Percentiles rank a stretch among this genome's conserved stretches.
These are phyloP conservation scores for Polyodon spathula DNA, from an alignment of 2,113 vertebrate genomes.

Conservation along the genomic window DNA sequence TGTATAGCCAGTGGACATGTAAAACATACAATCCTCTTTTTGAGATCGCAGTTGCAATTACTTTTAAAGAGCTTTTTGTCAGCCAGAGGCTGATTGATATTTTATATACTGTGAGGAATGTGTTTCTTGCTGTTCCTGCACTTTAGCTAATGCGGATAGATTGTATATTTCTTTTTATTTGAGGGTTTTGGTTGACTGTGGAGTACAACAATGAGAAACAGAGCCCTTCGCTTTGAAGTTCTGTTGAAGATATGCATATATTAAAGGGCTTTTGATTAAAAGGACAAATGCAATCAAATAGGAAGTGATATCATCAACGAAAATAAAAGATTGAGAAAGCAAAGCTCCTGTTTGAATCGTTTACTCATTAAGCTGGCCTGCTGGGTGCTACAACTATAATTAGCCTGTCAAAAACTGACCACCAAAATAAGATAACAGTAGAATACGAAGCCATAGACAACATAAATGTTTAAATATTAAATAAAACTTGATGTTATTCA, in stretches of 20 bases:
- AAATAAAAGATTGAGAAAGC: too few species aligned
- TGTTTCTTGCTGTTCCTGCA: conserved; percentile 15
- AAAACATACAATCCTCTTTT: conserved; percentile 28
- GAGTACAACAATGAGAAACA: conserved; percentile 18
- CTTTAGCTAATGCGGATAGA: conserved; percentile 33
- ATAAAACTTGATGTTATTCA: too few species aligned
- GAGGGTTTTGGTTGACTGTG: conserved; percentile 16
- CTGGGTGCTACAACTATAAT: too few species aligned
- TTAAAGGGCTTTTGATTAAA: conserved; percentile 8
- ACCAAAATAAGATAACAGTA: too few species aligned
- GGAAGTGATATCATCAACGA: neutral
- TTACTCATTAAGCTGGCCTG: neutral
- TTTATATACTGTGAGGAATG: conserved; percentile 35
- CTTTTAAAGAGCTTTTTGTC: conserved; percentile 38
- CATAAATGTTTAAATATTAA: too few species aligned
- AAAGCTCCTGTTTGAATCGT: neutral
- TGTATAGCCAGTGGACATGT: conserved; percentile 13
- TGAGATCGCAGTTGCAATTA: too few species aligned
- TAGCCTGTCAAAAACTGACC: neutral
- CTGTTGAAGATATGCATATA: neutral
- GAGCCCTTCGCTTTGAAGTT: neutral
- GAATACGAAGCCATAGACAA: too few species aligned
- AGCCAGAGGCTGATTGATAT: conserved; percentile 36
- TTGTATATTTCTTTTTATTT: conserved; percentile 19
- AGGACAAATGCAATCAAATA: neutral